Conservation (phyloP, 2,888 invertebrate genomes). For the Drosophila seclusa region DNA sequence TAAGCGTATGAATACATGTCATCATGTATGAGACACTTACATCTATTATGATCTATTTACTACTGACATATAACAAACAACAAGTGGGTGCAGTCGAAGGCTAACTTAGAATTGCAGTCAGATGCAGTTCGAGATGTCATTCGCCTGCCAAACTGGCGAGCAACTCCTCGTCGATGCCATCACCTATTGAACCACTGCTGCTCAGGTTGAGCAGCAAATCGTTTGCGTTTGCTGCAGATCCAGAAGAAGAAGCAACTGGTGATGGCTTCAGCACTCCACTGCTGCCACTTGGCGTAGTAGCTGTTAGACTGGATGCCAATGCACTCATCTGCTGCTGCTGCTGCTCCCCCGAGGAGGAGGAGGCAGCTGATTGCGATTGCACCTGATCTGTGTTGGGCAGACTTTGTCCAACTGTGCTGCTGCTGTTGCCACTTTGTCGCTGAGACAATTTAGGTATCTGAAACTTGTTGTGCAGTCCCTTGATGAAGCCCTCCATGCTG, state of each 20-base stretch:
- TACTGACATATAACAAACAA: constrained; percentile 21
- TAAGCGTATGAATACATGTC: neutral
- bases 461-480: constrained; percentile 92
- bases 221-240: constrained; percentile 1
- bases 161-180: constrained; percentile 71
- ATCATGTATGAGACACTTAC: constrained; percentile 1
- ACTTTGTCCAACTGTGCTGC: constrained; percentile 23
- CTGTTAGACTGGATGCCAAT: constrained; percentile 16
- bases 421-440: constrained; percentile 44
- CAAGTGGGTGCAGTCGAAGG: constrained; percentile 6
- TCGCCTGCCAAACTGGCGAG: constrained; percentile 75
- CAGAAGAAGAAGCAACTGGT: constrained; percentile 10
- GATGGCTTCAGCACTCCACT: constrained; percentile 18
- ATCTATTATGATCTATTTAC: neutral
- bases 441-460: constrained; percentile 94
- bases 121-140: constrained; percentile 53
- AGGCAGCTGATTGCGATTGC: constrained; percentile 11
- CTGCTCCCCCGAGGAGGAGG: constrained; percentile 26
- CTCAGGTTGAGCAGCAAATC: constrained; percentile 49
- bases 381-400: constrained; percentile 37
- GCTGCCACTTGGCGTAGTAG: constrained; percentile 23
- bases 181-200: constrained; percentile 32
- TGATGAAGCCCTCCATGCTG: constrained; percentile 90
- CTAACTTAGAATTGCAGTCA: constrained; percentile 25
- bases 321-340: constrained; percentile 22